These are phyloP conservation scores for Scophthalmus maximus DNA, from an alignment of 2,113 vertebrate genomes.

Conservation along the genomic window DNA sequence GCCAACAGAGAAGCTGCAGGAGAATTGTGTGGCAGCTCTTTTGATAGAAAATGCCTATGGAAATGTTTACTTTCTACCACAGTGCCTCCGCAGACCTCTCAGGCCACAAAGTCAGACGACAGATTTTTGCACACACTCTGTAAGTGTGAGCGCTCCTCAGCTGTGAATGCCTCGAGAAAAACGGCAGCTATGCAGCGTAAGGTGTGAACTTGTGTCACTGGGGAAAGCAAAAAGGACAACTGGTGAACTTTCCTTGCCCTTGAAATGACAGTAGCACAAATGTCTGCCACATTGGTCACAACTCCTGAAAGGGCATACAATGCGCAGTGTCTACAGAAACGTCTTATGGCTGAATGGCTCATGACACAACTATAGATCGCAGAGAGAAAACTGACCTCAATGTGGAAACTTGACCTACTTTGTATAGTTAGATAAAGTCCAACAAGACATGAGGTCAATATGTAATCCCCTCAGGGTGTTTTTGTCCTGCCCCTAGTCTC, in stretches of 20 bases:
- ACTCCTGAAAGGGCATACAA: conserved; percentile 24
- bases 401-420: too few relatives aligned
- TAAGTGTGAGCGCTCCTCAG: conserved; percentile 20
- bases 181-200: conserved; percentile 3
- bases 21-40: neutral
- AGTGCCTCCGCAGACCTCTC: neutral
- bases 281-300: conserved; percentile 29
- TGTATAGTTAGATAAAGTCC: neutral
- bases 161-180: conserved; percentile 20
- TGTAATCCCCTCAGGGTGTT: too few relatives aligned
- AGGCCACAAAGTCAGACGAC: conserved; percentile 10
- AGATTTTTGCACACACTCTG: conserved; percentile 29
- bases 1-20: neutral
- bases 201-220: conserved; percentile 39
- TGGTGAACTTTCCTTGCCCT: conserved; percentile 3
- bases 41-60: neutral
- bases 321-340: neutral
- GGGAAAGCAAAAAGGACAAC: conserved; percentile 16
- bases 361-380: neutral
- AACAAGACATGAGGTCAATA: neutral
- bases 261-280: neutral
- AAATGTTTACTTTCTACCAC: neutral
- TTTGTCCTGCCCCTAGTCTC: too few relatives aligned
- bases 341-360: neutral
- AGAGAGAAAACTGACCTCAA: neutral